Conservation (phyloP, 2,113 vertebrate genomes). For the Vulpes ferrilata region DNA sequence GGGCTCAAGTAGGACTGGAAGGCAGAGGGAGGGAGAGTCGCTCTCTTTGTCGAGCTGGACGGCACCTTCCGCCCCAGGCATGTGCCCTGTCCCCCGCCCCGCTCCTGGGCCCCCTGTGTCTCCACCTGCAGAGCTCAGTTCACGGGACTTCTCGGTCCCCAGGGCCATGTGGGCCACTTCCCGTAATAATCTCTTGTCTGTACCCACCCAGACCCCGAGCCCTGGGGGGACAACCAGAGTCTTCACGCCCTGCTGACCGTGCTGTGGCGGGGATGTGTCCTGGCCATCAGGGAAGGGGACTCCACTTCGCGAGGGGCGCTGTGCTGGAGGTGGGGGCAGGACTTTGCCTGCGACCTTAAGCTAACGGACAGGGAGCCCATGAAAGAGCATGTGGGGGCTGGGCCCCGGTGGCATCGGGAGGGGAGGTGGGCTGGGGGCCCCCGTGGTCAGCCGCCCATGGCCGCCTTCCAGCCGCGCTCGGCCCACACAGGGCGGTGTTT, state of each 20-base stretch:
- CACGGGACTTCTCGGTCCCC: background rate
- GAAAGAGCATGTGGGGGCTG: too few relatives aligned
- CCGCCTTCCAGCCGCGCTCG: too few relatives aligned
- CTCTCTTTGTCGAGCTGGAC: background rate
- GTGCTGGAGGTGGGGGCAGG: too few relatives aligned
- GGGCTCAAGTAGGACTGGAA: background rate
- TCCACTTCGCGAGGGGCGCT: too few relatives aligned
- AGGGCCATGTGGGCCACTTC: background rate
- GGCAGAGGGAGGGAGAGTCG: background rate
- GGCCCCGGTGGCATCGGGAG: too few relatives aligned
- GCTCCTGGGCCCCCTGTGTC: background rate
- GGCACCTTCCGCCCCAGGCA: background rate
- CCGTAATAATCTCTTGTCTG: background rate
- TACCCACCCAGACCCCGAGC: accelerated
- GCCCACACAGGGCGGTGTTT: too few relatives aligned
- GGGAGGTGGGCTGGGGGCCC: too few relatives aligned
- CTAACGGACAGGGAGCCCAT: too few relatives aligned
- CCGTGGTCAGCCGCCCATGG: too few relatives aligned
- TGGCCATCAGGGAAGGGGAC: background rate
- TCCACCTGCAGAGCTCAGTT: background rate
- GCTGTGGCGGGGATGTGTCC: too few relatives aligned
- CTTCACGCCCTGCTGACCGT: too few relatives aligned
- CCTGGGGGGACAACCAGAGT: background rate
- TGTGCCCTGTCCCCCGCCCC: background rate
- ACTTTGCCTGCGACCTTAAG: too few relatives aligned